phyloP scores from a whole-genome alignment of 2,797 vertebrate genomes.

The Hafferia zeledoni region DNA sequence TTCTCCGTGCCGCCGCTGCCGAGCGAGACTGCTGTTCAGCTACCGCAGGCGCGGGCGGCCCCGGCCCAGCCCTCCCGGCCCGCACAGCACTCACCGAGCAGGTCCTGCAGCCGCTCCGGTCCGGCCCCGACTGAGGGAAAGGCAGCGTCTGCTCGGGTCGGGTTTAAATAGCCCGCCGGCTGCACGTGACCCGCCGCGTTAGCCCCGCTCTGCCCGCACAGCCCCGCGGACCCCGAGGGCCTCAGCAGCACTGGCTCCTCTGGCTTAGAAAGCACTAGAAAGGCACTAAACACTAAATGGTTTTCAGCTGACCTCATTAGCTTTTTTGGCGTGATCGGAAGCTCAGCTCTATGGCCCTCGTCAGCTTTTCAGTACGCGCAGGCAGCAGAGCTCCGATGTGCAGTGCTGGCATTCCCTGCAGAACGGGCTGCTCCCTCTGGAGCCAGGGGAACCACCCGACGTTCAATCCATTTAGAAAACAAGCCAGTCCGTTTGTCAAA shows the following conservation, averaged over 20 bases:
- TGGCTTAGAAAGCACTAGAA: too few species aligned
- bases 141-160: fast-evolving
- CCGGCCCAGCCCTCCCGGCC: fast-evolving
- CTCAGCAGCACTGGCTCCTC: not conserved
- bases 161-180: too few species aligned
- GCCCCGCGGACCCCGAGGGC: too few species aligned
- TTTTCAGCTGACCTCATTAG: fast-evolving
- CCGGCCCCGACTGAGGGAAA: fast-evolving
- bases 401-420: not conserved
- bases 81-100: not conserved
- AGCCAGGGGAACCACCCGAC: not conserved
- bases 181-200: fast-evolving
- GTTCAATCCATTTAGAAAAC: not conserved
- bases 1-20: fast-evolving
- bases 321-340: not conserved
- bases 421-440: fast-evolving
- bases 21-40: too few species aligned
- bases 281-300: fast-evolving
- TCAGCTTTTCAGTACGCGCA: fast-evolving
- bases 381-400: not conserved
- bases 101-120: fast-evolving
- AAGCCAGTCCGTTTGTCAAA: not conserved
- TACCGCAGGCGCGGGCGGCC: fast-evolving
- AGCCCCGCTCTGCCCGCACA: fast-evolving
- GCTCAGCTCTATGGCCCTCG: not conserved